Evolutionary conservation across 2,888 invertebrate genomes (phyloP).

Genomic region (Nemoura dubitans): DNA sequence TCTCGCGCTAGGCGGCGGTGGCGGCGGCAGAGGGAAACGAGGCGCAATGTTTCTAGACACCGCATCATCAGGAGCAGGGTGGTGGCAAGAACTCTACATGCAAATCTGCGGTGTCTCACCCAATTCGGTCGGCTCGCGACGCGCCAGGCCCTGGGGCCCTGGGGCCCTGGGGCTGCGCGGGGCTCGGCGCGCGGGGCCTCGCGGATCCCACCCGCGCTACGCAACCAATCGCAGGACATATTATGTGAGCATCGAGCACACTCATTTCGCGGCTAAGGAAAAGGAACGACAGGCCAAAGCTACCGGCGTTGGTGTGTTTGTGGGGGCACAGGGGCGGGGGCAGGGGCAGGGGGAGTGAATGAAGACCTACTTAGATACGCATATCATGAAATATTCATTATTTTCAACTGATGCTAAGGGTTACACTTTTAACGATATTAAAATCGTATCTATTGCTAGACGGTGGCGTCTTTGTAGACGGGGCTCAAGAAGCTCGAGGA

Average conservation of each 20-base stretch:
- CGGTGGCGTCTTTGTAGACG: constrained; percentile 9
- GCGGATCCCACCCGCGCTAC: constrained; percentile 14
- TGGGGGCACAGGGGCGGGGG: not conserved
- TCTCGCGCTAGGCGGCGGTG: not conserved
- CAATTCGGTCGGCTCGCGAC: not conserved
- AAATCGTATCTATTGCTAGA: constrained; percentile 54
- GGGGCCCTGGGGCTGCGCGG: not conserved
- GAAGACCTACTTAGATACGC: constrained; percentile 53
- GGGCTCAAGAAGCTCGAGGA: constrained; percentile 38
- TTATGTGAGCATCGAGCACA: constrained; percentile 42
- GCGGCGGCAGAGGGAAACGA: constrained; percentile 5
- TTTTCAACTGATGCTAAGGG: constrained; percentile 53
- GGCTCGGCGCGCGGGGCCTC: not conserved
- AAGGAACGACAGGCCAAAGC: constrained; percentile 16
- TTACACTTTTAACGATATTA: constrained; percentile 61
- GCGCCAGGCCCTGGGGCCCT: too few relatives aligned
- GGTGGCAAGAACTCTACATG: constrained; percentile 34
- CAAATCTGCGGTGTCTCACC: constrained; percentile 29
- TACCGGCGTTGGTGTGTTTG: not conserved
- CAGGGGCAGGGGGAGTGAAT: constrained; percentile 22
- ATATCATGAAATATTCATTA: constrained; percentile 64
- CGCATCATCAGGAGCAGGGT: constrained; percentile 46
- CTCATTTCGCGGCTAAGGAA: constrained; percentile 8
- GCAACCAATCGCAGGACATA: constrained; percentile 45
- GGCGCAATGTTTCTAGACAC: constrained; percentile 34